These are phyloP conservation scores for Bombylius discolor DNA, from an alignment of 2,888 invertebrate genomes.

Conservation along the genomic window DNA sequence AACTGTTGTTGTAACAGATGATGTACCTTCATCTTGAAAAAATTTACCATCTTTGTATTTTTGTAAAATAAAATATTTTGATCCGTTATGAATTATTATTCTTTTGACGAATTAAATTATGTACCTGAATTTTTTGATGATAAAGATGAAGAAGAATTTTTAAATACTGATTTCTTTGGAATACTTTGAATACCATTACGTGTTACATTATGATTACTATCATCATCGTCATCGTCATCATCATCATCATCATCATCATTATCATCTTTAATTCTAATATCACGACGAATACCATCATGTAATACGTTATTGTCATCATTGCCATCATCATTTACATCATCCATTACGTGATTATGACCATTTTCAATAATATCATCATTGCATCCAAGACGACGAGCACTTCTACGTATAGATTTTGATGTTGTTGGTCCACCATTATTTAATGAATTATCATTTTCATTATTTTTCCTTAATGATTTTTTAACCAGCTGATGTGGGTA, in stretches of 20 bases:
- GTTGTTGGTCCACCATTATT: not conserved
- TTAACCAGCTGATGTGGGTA: not conserved
- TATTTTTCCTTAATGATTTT: not conserved
- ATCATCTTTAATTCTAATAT: slow-evolving; percentile 18
- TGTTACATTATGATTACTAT: not conserved
- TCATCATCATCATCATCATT: slow-evolving; percentile 22
- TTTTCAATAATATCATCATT: slow-evolving; percentile 17
- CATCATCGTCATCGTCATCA: slow-evolving; percentile 18
- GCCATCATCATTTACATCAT: slow-evolving; percentile 4
- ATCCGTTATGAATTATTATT: too few relatives aligned
- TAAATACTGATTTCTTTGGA: not conserved
- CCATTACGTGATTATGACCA: slow-evolving; percentile 2
- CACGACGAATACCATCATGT: too few relatives aligned
- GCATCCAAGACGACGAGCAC: slow-evolving; percentile 23
- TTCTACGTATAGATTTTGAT: slow-evolving; percentile 10
- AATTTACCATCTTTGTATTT: too few relatives aligned
- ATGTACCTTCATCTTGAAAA: not conserved
- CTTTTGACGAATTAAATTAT: too few relatives aligned
- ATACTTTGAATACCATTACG: too few relatives aligned
- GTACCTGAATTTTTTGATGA: not conserved
- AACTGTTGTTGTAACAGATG: not conserved
- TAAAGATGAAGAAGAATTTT: not conserved
- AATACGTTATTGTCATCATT: slow-evolving; percentile 13
- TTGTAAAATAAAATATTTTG: too few relatives aligned
- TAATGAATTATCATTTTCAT: not conserved